A percentile compares a stretch with the other conserved stretches of the same genome.
Conservation (phyloP, 2,113 vertebrate genomes). For the Chrysochloris asiatica region DNA sequence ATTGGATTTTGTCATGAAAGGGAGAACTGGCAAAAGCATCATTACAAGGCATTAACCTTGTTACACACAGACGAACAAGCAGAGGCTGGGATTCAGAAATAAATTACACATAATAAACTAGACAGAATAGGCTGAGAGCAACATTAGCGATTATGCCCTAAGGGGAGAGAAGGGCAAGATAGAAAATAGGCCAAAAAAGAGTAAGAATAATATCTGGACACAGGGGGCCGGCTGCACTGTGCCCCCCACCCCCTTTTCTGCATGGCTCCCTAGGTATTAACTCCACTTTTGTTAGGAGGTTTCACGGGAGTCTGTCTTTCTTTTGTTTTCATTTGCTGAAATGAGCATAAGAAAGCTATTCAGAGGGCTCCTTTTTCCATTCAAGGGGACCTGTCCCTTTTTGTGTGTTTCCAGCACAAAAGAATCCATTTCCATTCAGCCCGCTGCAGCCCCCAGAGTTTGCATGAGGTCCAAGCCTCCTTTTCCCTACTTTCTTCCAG, state of each 20-base stretch:
- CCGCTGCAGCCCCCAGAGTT: slow-evolving; percentile 4
- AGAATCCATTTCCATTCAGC: slow-evolving; percentile 71
- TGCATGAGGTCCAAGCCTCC: background rate
- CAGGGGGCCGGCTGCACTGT: slow-evolving; percentile 14
- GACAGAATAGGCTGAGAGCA: slow-evolving; percentile 72
- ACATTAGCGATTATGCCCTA: slow-evolving; percentile 79
- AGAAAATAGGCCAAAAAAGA: slow-evolving; percentile 58
- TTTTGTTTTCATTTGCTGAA: slow-evolving; percentile 75
- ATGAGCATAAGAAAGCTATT: slow-evolving; percentile 62
- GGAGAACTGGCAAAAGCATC: slow-evolving; percentile 78
- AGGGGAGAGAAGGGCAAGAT: slow-evolving; percentile 69
- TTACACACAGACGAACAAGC: slow-evolving; percentile 83
- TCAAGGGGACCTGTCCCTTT: slow-evolving; percentile 65
- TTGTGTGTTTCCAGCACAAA: slow-evolving; percentile 69
- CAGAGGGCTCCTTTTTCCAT: slow-evolving; percentile 45
- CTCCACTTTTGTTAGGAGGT: slow-evolving; percentile 31
- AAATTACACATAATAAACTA: slow-evolving; percentile 80
- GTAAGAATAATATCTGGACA: slow-evolving; percentile 66
- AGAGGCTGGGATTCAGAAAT: slow-evolving; percentile 82
- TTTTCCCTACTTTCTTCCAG: slow-evolving; percentile 43
- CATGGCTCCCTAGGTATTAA: slow-evolving; percentile 56
- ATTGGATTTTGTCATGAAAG: slow-evolving; percentile 80
- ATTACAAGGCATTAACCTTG: slow-evolving; percentile 81
- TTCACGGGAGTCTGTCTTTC: slow-evolving; percentile 59
- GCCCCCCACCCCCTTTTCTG: slow-evolving; percentile 35